These are phyloP conservation scores for Desoria tigrina DNA, from an alignment of 2,888 invertebrate species.

Conservation along the genomic window DNA sequence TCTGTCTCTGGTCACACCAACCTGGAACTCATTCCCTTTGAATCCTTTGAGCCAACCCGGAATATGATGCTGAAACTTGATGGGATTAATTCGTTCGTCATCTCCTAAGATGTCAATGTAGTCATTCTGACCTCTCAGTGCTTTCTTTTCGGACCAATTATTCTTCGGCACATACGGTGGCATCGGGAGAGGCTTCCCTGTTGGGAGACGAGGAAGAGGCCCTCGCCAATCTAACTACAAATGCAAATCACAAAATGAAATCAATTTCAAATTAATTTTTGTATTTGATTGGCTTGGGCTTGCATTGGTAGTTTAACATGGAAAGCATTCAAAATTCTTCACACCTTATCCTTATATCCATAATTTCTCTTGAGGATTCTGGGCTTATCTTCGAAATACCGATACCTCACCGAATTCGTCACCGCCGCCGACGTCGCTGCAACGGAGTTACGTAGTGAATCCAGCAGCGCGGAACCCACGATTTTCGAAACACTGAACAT, in stretches of 20 bases:
- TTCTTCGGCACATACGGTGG: constrained; percentile 71
- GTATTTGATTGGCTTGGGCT: neutral
- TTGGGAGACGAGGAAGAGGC: constrained; percentile 66
- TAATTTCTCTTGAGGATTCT: constrained; percentile 66
- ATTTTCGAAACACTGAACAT: no score
- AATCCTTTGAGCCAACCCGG: constrained; percentile 90
- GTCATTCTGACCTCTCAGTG: constrained; percentile 92
- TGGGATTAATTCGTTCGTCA: constrained; percentile 77
- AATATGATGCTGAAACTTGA: constrained; percentile 77
- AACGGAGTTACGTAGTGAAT: no score
- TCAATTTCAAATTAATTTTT: neutral
- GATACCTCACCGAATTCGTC: constrained; percentile 58
- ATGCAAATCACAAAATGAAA: no score
- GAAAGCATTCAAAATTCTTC: no score
- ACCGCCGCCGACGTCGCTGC: constrained; percentile 24
- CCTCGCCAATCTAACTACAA: constrained; percentile 60
- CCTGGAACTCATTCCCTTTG: constrained; percentile 79
- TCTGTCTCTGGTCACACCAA: no score
- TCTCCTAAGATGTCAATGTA: constrained; percentile 94
- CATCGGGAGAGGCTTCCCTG: constrained; percentile 63
- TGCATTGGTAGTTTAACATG: no score
- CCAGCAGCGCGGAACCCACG: no score
- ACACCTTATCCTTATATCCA: constrained; percentile 71
- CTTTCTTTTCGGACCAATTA: constrained; percentile 73
- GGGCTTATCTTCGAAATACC: constrained; percentile 68